Conservation (phyloP, 2,888 invertebrate genomes). For the Coremacera marginata region DNA sequence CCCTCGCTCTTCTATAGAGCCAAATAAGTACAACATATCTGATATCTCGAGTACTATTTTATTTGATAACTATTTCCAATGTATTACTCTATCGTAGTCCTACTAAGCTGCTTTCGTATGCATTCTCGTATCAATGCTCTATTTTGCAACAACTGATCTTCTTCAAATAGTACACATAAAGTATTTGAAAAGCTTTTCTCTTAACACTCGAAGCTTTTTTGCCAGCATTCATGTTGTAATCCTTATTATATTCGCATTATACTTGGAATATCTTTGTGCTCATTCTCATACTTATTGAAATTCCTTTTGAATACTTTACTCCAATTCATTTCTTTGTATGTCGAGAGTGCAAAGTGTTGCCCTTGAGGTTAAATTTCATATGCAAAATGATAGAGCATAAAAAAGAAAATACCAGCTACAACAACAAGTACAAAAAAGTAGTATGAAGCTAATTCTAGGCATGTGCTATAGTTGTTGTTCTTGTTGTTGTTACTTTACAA, state of each 20-base stretch:
- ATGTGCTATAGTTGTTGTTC: neutral
- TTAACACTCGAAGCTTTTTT: no score
- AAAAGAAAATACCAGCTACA: neutral
- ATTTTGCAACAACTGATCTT: no score
- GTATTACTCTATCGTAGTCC: neutral
- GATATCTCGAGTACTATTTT: no score
- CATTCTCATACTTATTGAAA: neutral
- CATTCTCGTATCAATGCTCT: no score
- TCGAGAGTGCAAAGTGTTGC: slow-evolving; percentile 21
- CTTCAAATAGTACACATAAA: no score
- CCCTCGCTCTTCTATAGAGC: no score
- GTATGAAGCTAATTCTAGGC: neutral
- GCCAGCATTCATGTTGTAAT: neutral
- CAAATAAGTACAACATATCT: no score
- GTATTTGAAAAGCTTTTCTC: no score
- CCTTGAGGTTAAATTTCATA: slow-evolving; percentile 16
- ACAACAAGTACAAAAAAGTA: neutral
- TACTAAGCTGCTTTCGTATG: no score
- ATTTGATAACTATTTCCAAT: neutral
- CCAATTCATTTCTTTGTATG: neutral
- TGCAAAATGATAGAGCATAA: neutral
- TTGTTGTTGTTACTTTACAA: neutral
- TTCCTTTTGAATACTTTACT: neutral
- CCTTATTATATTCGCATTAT: neutral
- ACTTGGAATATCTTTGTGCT: neutral